Evolutionary conservation across 2,888 invertebrate species (phyloP), one percentile per base, ranked within the genome.

Genomic region (Eledone cirrhosa): DNA sequence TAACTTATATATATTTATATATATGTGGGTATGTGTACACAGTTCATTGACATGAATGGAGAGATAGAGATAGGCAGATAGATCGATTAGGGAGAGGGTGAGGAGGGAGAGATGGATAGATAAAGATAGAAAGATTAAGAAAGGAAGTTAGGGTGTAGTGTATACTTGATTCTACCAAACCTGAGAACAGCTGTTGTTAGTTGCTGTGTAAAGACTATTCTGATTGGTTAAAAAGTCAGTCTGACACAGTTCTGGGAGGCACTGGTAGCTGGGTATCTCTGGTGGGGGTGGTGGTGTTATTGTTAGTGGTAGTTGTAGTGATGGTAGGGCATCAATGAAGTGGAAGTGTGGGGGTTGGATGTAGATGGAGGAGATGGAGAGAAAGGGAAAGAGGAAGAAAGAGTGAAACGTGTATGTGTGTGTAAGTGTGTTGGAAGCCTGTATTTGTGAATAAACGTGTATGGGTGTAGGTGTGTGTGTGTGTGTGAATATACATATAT

Each of bases 211-310:
- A 4, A 3, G n/a, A n/a, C 19, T 22, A 53, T 53, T 19, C 19
- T n/a, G 19, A 53, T n/a, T 2, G n/a, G 5, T 53, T n/a, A 2
- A 1, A n/a, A 2, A 5, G n/a, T 1, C 5, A 53, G 4, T 53
- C 19, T 19, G 19, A n/a, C 19, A 4, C 19, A 53, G n/a, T n/a
- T 22, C n/a, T 53, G 53, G 19, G 19, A 4, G n/a, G 53, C 53
- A 53, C 19, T 4, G 5, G n/a, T 1, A 53, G 19, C 53, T 53
- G 53, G 2, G 5, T 53, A 1, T 22, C n/a, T 4, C n/a, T 53
- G 53, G 53, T 5, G 75, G 53, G 59, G 53, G 78, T 74, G 59
- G 33, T 29, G 24, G 48, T 74, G 75, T 74, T 29, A 72, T 72
- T 48, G 59, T 48, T 47, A 72, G 48, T 74, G 59, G 53, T 48